These are phyloP conservation scores for Campylorhamphus procurvoides DNA, from an alignment of 2,113 vertebrate species.

Conservation along the genomic window DNA sequence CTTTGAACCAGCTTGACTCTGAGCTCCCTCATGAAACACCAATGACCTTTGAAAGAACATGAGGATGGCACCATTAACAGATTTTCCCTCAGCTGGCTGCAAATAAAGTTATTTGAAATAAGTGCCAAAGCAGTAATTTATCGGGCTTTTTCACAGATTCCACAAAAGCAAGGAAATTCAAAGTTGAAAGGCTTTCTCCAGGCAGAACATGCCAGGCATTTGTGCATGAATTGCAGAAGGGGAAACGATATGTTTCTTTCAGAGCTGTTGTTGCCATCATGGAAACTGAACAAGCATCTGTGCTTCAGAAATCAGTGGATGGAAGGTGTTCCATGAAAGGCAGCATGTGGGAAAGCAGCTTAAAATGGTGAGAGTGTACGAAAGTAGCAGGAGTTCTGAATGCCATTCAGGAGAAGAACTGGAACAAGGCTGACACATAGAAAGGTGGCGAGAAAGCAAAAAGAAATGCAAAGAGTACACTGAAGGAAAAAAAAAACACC, in stretches of 20 bases:
- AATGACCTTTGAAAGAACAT: neutral
- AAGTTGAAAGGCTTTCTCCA: slow-evolving; percentile 59
- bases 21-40: slow-evolving; percentile 9
- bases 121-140: slow-evolving; percentile 51
- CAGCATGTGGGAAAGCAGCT: slow-evolving; percentile 63
- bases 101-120: slow-evolving; percentile 56
- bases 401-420: slow-evolving; percentile 44
- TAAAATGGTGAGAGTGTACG: slow-evolving; percentile 47
- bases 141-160: slow-evolving; percentile 50
- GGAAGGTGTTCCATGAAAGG: slow-evolving; percentile 55
- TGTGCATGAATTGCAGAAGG: slow-evolving; percentile 59
- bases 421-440: slow-evolving; percentile 63
- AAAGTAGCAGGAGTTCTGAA: slow-evolving; percentile 65
- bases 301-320: slow-evolving; percentile 49
- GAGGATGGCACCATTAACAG: neutral
- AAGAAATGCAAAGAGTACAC: slow-evolving; percentile 34
- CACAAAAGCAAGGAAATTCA: slow-evolving; percentile 58
- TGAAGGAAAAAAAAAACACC: neutral
- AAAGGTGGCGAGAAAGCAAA: slow-evolving; percentile 59
- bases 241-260: slow-evolving; percentile 59
- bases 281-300: slow-evolving; percentile 63
- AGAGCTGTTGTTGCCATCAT: slow-evolving; percentile 64
- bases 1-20: slow-evolving; percentile 28
- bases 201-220: slow-evolving; percentile 52
- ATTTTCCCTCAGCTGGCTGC: slow-evolving; percentile 37